A percentile compares a stretch with the other conserved stretches of the same genome.
phyloP scores from a whole-genome alignment of 2,797 vertebrate genomes.

The Hoplostethus mediterraneus region DNA sequence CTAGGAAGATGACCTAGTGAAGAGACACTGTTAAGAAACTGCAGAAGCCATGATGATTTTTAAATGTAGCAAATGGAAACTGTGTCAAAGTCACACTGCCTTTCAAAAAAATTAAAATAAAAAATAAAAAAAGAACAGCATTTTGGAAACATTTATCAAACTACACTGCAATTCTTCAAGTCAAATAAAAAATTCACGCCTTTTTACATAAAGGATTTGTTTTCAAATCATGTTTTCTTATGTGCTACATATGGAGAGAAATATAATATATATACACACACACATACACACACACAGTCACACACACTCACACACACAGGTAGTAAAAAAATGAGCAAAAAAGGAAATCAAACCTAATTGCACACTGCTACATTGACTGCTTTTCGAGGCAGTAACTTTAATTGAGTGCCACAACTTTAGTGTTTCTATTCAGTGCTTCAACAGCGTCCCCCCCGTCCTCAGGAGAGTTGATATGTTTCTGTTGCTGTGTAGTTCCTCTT shows the following conservation, averaged over 20 bases:
- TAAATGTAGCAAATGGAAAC: slow-evolving; percentile 67
- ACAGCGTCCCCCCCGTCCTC: slow-evolving; percentile 84
- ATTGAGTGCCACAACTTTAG: slow-evolving; percentile 93
- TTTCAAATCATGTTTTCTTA: slow-evolving; percentile 81
- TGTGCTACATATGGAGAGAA: slow-evolving; percentile 88
- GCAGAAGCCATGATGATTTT: slow-evolving; percentile 62
- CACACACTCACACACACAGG: slow-evolving; percentile 75
- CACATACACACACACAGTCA: no score
- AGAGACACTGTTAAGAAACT: slow-evolving; percentile 70
- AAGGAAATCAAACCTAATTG: slow-evolving; percentile 92
- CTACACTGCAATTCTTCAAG: slow-evolving; percentile 86
- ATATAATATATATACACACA: slow-evolving; percentile 79
- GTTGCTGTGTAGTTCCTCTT: slow-evolving; percentile 86
- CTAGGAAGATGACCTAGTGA: slow-evolving; percentile 70
- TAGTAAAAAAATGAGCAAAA: slow-evolving; percentile 86
- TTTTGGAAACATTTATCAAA: slow-evolving; percentile 83
- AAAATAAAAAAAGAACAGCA: slow-evolving; percentile 75
- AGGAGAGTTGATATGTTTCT: slow-evolving; percentile 90
- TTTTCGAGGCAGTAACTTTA: slow-evolving; percentile 92
- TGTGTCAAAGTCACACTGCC: slow-evolving; percentile 57
- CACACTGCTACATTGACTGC: slow-evolving; percentile 98
- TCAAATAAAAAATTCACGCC: slow-evolving; percentile 86
- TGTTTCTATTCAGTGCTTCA: slow-evolving; percentile 97
- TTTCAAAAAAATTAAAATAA: slow-evolving; percentile 52
- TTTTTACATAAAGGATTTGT: slow-evolving; percentile 80